These are phyloP conservation scores for Acanthacorydalis orientalis DNA, from an alignment of 2,888 invertebrate species.

Conservation along the genomic window DNA sequence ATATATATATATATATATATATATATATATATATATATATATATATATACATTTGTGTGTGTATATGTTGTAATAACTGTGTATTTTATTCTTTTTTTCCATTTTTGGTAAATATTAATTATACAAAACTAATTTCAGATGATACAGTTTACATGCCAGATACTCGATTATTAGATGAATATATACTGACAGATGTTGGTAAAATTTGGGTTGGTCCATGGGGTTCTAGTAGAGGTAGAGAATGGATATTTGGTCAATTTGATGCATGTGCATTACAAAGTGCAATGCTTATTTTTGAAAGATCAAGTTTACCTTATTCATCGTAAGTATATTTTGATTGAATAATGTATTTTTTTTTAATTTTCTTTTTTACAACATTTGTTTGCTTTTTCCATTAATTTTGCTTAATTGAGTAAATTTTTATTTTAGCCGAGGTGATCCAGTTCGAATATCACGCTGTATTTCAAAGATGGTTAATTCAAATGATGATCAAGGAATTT, in stretches of 20 bases:
- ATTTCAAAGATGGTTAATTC: constrained; percentile 62
- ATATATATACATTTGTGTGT: too few relatives aligned
- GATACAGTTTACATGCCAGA: constrained; percentile 64
- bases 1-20: too few relatives aligned
- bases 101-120: background rate
- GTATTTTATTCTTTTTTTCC: too few relatives aligned
- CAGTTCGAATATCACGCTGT: constrained; percentile 46
- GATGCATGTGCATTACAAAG: constrained; percentile 53
- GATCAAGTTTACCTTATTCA: constrained; percentile 39
- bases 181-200: constrained; percentile 65
- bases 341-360: background rate
- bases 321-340: constrained; percentile 26
- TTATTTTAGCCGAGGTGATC: constrained; percentile 40
- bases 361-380: background rate
- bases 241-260: constrained; percentile 75
- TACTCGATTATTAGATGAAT: constrained; percentile 50
- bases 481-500: constrained; percentile 53
- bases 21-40: background rate
- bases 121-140: constrained; percentile 28
- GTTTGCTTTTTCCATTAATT: background rate
- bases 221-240: constrained; percentile 53
- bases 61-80: too few relatives aligned
- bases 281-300: constrained; percentile 50
- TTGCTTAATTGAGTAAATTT: background rate
- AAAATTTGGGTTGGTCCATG: constrained; percentile 71